Evolutionary conservation across 2,113 vertebrate species (phyloP).

Genomic region (Kryptolebias marmoratus): DNA sequence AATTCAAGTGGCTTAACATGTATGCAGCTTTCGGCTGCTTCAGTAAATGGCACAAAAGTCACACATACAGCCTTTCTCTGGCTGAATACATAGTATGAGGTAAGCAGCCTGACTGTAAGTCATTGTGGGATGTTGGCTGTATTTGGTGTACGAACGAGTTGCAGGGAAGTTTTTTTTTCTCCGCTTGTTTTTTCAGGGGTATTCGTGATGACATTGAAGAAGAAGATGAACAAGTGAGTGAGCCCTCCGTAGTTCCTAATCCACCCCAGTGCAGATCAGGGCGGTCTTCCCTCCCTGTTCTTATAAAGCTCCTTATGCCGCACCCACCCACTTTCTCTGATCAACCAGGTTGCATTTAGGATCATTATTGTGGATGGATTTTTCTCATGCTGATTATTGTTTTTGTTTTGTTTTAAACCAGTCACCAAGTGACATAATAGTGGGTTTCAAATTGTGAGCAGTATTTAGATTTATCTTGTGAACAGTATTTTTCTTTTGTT

Average conservation of each 20-base stretch:
- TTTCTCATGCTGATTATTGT: conserved; percentile 18
- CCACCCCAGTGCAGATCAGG: conserved; percentile 77
- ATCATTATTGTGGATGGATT: conserved; percentile 14
- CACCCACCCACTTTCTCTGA: conserved; percentile 13
- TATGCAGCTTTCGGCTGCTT: background rate
- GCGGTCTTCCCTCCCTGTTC: conserved; percentile 28
- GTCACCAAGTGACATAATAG: background rate
- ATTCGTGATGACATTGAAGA: conserved; percentile 99
- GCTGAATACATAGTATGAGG: conserved; percentile 5
- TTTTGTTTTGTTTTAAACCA: background rate
- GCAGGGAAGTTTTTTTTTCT: conserved; percentile 99
- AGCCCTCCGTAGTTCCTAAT: conserved; percentile 88
- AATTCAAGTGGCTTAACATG: background rate
- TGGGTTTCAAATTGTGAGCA: background rate
- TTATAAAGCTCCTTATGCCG: conserved; percentile 4
- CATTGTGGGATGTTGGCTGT: conserved; percentile 71
- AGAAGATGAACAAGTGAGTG: conserved; percentile 99
- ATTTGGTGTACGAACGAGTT: conserved; percentile 95
- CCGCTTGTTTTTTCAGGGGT: conserved; percentile 99
- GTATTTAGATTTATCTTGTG: background rate
- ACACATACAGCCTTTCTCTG: background rate
- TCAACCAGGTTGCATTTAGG: conserved; percentile 47
- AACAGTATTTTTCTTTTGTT: background rate
- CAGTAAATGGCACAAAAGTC: background rate
- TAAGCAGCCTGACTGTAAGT: conserved; percentile 45